Evolutionary conservation across 1,140 invertebrate species (phyloP), one percentile per base, ranked within the genome.

Genomic region (Palaemon carinicauda): DNA sequence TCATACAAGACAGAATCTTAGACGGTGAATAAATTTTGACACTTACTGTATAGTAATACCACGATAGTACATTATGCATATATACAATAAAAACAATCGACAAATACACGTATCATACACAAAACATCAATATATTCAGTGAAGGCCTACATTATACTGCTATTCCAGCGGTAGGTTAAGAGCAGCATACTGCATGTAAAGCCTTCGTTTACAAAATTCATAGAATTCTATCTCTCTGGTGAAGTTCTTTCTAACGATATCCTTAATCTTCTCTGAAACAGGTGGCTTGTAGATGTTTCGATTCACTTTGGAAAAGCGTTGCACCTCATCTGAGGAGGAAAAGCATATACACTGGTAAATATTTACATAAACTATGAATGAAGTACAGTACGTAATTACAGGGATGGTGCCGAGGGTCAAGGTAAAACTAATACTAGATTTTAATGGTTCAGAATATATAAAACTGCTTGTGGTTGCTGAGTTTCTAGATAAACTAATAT

Each of bases 211-310:
- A 90, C 96, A 97, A 90, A 97, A 98, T 90, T 97, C 95, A 91
- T 97, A 98, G 91, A 98, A 97, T 91, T 97, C 96, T 27, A 97
- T 96, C 92, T 98, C 97, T 80, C 95, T 93, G 0, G 96, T 97
- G 90, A 98, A 97, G 91, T 97, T 97, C 65, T 93, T 93, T 87
- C 96, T 93, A 0, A 97, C 95, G n/a, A 97, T 94, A 31, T 97
- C 94, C 91, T 97, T 97, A 0, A 97, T 94, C 90, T 95, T 94
- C 90, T 97, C 95, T 54, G 95, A 95, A 0, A 97, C 96, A 3
- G 95, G 95, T 1, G 96, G 96, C 91, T 97, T 97, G 91, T 97
- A 97, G 27, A 94, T 93, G 91, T 97, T 97, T 56, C 94, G 94
- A 91, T 97, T 97, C 90, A 97, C 96, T 87, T 94, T 94, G 80